These are phyloP conservation scores for Notothenia rossii DNA, from an alignment of 2,113 vertebrate genomes.

Conservation along the genomic window DNA sequence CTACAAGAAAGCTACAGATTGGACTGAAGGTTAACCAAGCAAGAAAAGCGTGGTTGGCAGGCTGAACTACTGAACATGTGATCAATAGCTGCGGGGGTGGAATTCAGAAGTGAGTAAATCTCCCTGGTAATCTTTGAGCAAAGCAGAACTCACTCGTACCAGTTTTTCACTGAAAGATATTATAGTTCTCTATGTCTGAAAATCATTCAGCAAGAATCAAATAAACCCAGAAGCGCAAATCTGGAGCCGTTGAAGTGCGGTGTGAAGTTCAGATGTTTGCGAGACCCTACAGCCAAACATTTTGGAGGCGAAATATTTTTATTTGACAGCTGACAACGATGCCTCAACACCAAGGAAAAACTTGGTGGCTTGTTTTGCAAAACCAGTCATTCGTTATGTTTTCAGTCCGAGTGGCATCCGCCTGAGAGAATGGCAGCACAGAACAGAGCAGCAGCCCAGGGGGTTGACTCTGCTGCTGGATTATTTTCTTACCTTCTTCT, in stretches of 20 bases:
- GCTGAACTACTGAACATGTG: slow-evolving; percentile 23
- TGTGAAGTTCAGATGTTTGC: neutral
- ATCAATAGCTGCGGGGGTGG: slow-evolving; percentile 38
- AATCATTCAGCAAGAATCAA: neutral
- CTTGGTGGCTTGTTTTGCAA: neutral
- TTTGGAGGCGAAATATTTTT: neutral
- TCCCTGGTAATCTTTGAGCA: neutral
- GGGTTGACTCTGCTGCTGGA: too few relatives aligned
- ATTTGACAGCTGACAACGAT: neutral
- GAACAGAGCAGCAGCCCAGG: neutral
- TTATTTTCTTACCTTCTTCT: neutral
- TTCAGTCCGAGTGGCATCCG: neutral
- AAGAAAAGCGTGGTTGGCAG: slow-evolving; percentile 24
- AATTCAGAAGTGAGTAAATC: slow-evolving; percentile 11
- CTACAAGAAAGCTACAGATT: slow-evolving; percentile 31
- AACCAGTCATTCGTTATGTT: neutral
- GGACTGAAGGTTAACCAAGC: slow-evolving; percentile 55
- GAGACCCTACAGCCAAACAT: neutral
- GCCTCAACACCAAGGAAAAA: neutral
- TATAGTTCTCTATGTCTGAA: neutral
- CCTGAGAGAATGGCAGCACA: neutral
- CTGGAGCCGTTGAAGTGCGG: neutral
- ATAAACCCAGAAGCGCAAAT: neutral
- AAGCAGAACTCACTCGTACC: neutral
- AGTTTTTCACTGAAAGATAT: neutral